These are phyloP conservation scores for Dendronephthya gigantea DNA, from an alignment of 64 coral and sea anemone genomes.

Conservation along the genomic window DNA sequence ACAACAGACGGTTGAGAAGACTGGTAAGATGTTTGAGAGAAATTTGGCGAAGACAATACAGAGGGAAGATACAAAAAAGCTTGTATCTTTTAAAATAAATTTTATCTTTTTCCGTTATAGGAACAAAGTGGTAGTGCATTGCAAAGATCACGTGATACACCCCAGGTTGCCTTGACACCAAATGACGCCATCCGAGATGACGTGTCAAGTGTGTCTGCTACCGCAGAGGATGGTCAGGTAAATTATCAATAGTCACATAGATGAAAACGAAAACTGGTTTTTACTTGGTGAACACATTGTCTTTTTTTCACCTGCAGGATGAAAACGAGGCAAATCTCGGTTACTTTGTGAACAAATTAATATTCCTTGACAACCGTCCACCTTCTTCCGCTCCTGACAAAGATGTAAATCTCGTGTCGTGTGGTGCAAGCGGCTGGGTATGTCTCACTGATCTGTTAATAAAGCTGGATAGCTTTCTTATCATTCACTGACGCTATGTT, in stretches of 20 bases:
- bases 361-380: slow-evolving; percentile 6
- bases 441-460: background rate
- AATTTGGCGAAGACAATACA: too few relatives aligned
- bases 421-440: slow-evolving; percentile 1
- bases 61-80: too few relatives aligned
- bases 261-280: too few relatives aligned
- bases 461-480: too few relatives aligned
- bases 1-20: slow-evolving; percentile 49
- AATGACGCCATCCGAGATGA: background rate
- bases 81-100: too few relatives aligned
- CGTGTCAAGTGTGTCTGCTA: background rate
- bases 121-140: background rate
- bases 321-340: background rate
- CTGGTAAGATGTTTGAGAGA: slow-evolving; percentile 37
- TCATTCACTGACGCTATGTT: too few relatives aligned
- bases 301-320: background rate
- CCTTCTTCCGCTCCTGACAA: background rate
- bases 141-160: background rate
- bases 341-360: background rate
- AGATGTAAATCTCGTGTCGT: background rate
- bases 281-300: too few relatives aligned
- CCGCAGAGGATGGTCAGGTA: background rate
- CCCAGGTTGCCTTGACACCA: background rate
- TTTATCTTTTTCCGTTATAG: background rate
- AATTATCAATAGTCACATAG: too few relatives aligned